phyloP scores from a whole-genome alignment of 2,113 vertebrate species.

The Willisornis vidua region DNA sequence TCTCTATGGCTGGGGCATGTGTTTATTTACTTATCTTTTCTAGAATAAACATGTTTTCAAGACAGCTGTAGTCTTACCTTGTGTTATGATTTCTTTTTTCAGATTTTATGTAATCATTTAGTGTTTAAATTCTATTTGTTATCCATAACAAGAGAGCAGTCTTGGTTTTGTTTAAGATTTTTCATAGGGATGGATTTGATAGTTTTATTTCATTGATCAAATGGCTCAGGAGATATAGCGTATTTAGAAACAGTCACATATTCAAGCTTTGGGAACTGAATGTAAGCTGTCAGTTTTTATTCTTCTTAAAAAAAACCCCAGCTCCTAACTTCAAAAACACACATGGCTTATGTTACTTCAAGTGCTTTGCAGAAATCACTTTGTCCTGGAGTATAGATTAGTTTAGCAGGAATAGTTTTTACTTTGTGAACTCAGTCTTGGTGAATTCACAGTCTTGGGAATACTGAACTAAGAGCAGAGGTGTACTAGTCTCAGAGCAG shows the following conservation, averaged over 20 bases:
- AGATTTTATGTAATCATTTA: background rate
- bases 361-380: background rate
- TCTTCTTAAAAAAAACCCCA: background rate
- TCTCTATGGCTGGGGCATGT: background rate
- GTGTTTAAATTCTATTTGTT: background rate
- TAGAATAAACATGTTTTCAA: background rate
- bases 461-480: background rate
- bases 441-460: background rate
- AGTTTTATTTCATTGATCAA: background rate
- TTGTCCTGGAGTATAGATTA: background rate
- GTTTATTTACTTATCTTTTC: background rate
- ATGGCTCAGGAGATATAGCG: background rate
- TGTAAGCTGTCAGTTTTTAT: background rate
- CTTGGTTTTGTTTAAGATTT: background rate
- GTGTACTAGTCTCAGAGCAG: background rate
- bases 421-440: background rate
- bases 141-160: background rate
- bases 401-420: background rate
- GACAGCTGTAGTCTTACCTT: background rate
- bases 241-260: background rate
- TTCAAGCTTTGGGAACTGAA: background rate
- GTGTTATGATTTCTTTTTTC: background rate
- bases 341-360: background rate
- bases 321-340: background rate
- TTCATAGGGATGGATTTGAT: background rate